phyloP scores from a whole-genome alignment of 2,797 vertebrate species.

The Myoxocephalus aenaeus region DNA sequence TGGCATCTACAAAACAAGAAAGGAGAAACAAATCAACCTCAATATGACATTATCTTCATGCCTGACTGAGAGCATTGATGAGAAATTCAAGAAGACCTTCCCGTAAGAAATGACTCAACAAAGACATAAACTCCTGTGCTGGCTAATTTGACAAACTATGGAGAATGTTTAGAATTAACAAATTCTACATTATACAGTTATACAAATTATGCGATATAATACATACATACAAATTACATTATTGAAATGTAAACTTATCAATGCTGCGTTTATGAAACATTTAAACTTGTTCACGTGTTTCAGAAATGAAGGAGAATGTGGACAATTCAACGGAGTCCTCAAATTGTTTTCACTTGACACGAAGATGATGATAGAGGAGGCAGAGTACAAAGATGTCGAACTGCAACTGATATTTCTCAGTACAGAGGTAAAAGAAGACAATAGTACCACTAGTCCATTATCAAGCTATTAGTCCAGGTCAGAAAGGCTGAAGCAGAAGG shows the following conservation, averaged over 20 bases:
- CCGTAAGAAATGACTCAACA: conserved; percentile 41
- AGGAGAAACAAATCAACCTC: conserved; percentile 30
- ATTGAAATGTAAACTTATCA: background rate
- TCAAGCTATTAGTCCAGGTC: too few relatives aligned
- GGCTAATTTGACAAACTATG: background rate
- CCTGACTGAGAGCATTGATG: conserved; percentile 57
- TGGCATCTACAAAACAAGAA: conserved; percentile 9
- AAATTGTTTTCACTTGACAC: too few relatives aligned
- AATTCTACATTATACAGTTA: background rate
- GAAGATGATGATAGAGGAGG: background rate
- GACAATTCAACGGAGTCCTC: conserved; percentile 41
- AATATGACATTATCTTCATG: conserved; percentile 39
- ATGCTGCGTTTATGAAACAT: background rate
- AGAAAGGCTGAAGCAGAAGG: too few relatives aligned
- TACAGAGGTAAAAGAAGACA: conserved; percentile 49
- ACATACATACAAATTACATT: background rate
- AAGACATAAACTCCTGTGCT: background rate
- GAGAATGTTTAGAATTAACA: background rate
- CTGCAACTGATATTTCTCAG: conserved; percentile 57
- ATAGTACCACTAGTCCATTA: background rate
- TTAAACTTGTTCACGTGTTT: conserved; percentile 18
- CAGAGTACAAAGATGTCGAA: conserved; percentile 6
- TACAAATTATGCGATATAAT: background rate
- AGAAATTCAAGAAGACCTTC: conserved; percentile 63
- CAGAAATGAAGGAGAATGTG: conserved; percentile 51